These are phyloP conservation scores for Lepus americanus DNA, from an alignment of 2,113 vertebrate genomes.

Conservation along the genomic window DNA sequence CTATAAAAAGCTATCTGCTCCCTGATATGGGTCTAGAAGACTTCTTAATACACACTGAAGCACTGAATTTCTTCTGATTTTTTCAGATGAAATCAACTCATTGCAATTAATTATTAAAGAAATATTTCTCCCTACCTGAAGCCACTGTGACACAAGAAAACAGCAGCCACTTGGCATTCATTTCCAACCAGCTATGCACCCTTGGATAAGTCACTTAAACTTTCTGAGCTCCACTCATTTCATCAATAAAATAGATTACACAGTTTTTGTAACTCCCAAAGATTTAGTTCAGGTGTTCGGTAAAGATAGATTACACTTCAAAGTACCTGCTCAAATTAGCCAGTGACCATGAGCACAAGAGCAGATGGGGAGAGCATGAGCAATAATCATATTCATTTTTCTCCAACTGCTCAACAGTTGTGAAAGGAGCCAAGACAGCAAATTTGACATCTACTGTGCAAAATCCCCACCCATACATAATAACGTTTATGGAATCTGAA, in stretches of 20 bases:
- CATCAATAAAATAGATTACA: background rate
- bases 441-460: background rate
- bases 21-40: background rate
- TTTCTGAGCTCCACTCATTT: background rate
- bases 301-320: conserved; percentile 1
- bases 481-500: background rate
- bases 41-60: background rate
- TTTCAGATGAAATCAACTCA: conserved; percentile 48
- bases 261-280: background rate
- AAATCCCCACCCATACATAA: background rate
- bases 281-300: background rate
- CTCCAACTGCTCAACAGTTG: background rate
- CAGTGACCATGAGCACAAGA: background rate
- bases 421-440: background rate
- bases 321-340: background rate
- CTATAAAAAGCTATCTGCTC: background rate
- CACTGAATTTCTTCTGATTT: background rate
- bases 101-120: background rate
- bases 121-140: background rate
- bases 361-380: background rate
- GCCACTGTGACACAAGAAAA: background rate
- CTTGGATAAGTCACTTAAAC: background rate
- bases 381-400: background rate
- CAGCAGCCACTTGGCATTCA: background rate
- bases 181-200: background rate